Conservation (phyloP, 2,113 vertebrate genomes). For the Numenius arquata region DNA sequence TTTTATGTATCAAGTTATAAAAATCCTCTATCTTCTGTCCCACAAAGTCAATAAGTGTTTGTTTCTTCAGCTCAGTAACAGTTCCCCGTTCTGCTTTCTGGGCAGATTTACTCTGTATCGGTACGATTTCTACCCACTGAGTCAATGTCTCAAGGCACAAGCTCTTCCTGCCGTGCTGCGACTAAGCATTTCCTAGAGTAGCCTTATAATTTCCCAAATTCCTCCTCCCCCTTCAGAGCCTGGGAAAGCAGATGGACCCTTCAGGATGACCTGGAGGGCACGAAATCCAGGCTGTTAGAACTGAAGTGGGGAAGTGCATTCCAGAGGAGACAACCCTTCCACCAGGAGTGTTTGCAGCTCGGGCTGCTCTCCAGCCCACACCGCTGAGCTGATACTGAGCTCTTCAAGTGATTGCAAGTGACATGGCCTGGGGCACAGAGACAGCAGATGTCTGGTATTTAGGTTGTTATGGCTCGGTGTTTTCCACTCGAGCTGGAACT, state of each 20-base stretch:
- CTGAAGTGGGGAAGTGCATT: neutral
- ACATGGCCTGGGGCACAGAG: neutral
- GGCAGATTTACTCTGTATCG: neutral
- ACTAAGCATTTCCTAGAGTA: neutral
- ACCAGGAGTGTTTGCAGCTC: neutral
- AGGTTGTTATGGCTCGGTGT: neutral
- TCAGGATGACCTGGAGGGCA: neutral
- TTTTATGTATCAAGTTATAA: neutral
- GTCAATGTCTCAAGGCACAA: neutral
- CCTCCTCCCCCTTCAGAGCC: neutral
- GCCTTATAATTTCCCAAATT: neutral
- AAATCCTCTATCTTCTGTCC: neutral
- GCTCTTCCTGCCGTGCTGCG: accelerated
- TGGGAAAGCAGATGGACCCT: slow-evolving; percentile 32
- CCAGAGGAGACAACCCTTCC: neutral
- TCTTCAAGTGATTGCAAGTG: neutral
- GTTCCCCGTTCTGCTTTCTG: neutral
- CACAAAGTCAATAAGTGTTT: neutral
- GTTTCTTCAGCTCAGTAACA: neutral
- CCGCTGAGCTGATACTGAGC: neutral
- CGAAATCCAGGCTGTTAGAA: neutral
- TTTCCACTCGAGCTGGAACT: neutral
- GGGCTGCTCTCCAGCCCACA: neutral
- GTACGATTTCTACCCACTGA: neutral
- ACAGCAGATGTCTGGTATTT: slow-evolving; percentile 20